Evolutionary conservation across 2,113 vertebrate genomes (phyloP), one percentile per base, ranked within the genome.

Genomic region (Ifrita kowaldi): DNA sequence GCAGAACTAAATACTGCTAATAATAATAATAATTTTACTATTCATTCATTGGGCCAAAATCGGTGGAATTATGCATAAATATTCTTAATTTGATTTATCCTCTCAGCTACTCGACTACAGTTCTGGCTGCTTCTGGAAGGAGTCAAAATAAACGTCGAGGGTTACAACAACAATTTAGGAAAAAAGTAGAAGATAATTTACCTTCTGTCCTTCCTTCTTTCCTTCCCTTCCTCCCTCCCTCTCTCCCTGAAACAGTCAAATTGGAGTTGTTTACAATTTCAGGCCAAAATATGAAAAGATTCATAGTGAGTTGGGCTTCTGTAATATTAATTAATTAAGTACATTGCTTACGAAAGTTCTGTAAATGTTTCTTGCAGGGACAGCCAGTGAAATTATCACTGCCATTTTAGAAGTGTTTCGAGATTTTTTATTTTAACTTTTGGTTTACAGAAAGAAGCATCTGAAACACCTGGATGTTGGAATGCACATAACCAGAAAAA

Each of bases 361-460:
- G 2, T 11, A 49, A 60, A 46, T 7, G n/a, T n/a, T 69, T 63
- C 24, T 49, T 81, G 44, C 46, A 69, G 53, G 9, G 28, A 16
- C 17, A 49, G 56, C 13, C 62, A 53, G 37, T 8, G n/a, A 73
- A 49, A 23, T 19, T 4, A n/a, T 22, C 37, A 26, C 46, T 20
- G 24, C 0, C 2, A 11, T 47, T 47, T 77, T n/a, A 35, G 10
- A 56, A 49, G 26, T 15, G 35, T 76, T 62, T 17, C 1, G 4
- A 77, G 27, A 46, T 9, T 18, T 92, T 74, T n/a, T 46, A 13
- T 33, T 95, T 73, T 49, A 28, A 49, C 9, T 41, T 30, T 20
- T 20, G 11, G 3, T 46, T 88, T 73, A 35, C 15, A 41, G 39
- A 65, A 90, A 46, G 44, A 49, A 60, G 13, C 16, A 47, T 35